A percentile compares a stretch with the other conserved stretches of the same genome.
These are phyloP conservation scores for Gorilla gorilla DNA, from an alignment of 2,113 vertebrate species.

Conservation along the genomic window DNA sequence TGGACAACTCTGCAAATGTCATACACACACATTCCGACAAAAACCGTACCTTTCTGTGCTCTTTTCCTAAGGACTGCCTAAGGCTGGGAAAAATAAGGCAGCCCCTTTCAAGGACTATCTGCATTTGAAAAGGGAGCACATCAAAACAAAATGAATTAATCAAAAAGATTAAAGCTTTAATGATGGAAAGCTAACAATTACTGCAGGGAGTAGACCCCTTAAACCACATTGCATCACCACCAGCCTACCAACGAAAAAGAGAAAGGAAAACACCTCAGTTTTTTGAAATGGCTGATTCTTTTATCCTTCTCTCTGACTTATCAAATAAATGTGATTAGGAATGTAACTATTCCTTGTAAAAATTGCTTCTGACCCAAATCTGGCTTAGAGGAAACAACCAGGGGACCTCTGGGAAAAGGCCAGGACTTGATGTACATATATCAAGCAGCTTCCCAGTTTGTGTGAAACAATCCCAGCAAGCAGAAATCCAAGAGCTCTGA, in stretches of 20 bases:
- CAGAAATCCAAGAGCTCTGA: not conserved
- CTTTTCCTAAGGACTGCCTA: slow-evolving; percentile 37
- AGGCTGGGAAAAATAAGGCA: not conserved
- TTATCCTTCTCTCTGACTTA: slow-evolving; percentile 36
- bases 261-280: not conserved
- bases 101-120: slow-evolving; percentile 26
- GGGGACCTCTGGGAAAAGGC: not conserved
- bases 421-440: not conserved
- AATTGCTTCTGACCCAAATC: slow-evolving; percentile 56
- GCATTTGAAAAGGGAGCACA: slow-evolving; percentile 45
- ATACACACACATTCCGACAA: not conserved
- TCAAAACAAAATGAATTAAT: slow-evolving; percentile 59
- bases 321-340: slow-evolving; percentile 50
- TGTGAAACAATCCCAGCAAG: slow-evolving; percentile 40
- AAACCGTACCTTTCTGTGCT: not conserved
- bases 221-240: not conserved
- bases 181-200: slow-evolving; percentile 29
- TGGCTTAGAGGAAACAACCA: slow-evolving; percentile 43
- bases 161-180: slow-evolving; percentile 48
- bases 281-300: slow-evolving; percentile 49
- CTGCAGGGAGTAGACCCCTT: not conserved
- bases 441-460: not conserved
- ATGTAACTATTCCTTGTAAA: slow-evolving; percentile 25
- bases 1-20: slow-evolving; percentile 13
- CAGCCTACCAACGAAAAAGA: not conserved